These are phyloP conservation scores for Acleris cristana DNA, from an alignment of 2,888 invertebrate genomes.

Conservation along the genomic window DNA sequence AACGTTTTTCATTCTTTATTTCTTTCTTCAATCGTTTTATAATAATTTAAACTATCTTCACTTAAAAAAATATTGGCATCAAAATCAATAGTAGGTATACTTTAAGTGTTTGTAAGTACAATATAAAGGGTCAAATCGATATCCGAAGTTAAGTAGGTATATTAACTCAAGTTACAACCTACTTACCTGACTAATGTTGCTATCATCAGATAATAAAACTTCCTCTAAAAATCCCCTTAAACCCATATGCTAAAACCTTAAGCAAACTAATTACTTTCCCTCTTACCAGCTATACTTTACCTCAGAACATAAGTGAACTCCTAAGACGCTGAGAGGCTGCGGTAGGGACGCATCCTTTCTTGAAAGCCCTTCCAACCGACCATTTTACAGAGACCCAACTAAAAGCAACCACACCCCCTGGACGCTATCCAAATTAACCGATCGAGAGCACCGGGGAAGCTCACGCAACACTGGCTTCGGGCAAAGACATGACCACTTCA, in stretches of 20 bases:
- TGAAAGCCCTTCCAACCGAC: conserved; percentile 56
- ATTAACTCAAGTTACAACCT: too few species aligned
- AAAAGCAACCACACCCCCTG: conserved; percentile 50
- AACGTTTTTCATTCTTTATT: too few species aligned
- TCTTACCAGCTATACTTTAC: conserved; percentile 35
- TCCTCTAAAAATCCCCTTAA: conserved; percentile 3
- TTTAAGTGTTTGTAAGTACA: too few species aligned
- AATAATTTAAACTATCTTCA: too few species aligned
- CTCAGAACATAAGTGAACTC: conserved; percentile 46
- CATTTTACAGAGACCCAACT: conserved; percentile 55
- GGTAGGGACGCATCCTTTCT: conserved; percentile 64
- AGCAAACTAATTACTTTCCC: conserved; percentile 32
- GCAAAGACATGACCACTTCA: conserved; percentile 74
- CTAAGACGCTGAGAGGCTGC: conserved; percentile 60
- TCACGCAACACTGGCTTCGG: conserved; percentile 56
- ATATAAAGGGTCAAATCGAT: too few species aligned
- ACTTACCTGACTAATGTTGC: too few species aligned
- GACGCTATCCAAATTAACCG: conserved; percentile 60
- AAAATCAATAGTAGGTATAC: too few species aligned
- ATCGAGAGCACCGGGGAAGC: conserved; percentile 48
- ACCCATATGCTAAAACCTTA: conserved; percentile 2
- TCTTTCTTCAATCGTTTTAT: too few species aligned
- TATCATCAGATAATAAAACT: conserved; percentile 1
- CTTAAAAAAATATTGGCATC: too few species aligned
- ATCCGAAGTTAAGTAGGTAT: too few species aligned